These are phyloP conservation scores for Phanerotoma sp. DNA, from an alignment of 2,888 invertebrate genomes.

Conservation along the genomic window DNA sequence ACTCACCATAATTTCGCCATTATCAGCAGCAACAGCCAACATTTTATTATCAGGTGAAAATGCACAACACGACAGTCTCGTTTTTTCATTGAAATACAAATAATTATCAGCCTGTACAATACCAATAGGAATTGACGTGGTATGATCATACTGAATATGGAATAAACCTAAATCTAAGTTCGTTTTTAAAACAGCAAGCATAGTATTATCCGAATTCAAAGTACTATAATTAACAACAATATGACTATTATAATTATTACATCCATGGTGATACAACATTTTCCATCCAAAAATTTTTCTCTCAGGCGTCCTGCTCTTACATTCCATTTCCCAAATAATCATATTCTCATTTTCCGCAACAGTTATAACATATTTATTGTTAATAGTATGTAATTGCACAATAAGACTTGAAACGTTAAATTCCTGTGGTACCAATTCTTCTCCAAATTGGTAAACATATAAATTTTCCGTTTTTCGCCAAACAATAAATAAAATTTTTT, in stretches of 20 bases:
- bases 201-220: constrained; percentile 39
- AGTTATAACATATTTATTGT: constrained; percentile 37
- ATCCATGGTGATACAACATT: no score
- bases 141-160: constrained; percentile 32
- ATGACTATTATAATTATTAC: no score
- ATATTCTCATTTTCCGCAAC: constrained; percentile 40
- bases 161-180: constrained; percentile 37
- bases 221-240: constrained; percentile 35
- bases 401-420: no score
- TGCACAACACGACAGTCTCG: constrained; percentile 42
- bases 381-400: constrained; percentile 37
- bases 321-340: constrained; percentile 37
- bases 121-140: constrained; percentile 7
- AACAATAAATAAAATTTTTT: constrained; percentile 5
- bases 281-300: no score
- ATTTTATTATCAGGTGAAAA: constrained; percentile 63
- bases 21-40: constrained; percentile 66
- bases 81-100: constrained; percentile 21
- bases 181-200: constrained; percentile 40
- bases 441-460: constrained; percentile 33
- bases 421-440: no score
- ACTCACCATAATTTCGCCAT: constrained; percentile 66
- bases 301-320: neutral
- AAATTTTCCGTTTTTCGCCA: constrained; percentile 36
- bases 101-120: constrained; percentile 24